Evolutionary conservation across 2,113 vertebrate species (phyloP).

Genomic region (Carlito syrichta): DNA sequence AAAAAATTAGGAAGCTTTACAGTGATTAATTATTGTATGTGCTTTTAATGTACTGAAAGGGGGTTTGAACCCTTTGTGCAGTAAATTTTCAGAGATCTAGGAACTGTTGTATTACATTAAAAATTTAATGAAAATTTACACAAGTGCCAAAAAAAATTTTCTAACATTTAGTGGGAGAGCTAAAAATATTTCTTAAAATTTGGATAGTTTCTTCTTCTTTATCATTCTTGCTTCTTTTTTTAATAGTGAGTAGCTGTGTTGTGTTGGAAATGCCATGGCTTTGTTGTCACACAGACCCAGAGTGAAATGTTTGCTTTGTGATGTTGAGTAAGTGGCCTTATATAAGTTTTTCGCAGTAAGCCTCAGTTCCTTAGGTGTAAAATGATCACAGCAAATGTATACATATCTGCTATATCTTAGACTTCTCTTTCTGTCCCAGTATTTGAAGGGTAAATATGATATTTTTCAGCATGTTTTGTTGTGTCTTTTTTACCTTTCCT

Average conservation of each 20-base stretch:
- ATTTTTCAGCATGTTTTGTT: neutral
- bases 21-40: neutral
- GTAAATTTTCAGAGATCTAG: neutral
- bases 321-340: constrained; percentile 54
- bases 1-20: neutral
- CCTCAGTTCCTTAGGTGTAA: neutral
- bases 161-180: no score
- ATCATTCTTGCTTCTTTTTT: neutral
- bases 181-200: neutral
- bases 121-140: constrained; percentile 20
- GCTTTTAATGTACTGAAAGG: neutral
- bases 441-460: neutral
- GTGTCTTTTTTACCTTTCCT: neutral
- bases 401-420: neutral
- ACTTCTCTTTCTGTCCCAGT: neutral
- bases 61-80: neutral
- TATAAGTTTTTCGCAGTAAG: neutral
- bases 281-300: neutral
- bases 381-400: neutral
- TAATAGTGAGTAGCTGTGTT: neutral
- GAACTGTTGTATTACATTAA: neutral
- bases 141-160: no score
- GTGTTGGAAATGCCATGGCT: neutral
- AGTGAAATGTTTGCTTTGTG: neutral
- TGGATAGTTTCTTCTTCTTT: neutral